Conservation (phyloP, 2,888 invertebrate genomes). For the Dusona sp. region DNA sequence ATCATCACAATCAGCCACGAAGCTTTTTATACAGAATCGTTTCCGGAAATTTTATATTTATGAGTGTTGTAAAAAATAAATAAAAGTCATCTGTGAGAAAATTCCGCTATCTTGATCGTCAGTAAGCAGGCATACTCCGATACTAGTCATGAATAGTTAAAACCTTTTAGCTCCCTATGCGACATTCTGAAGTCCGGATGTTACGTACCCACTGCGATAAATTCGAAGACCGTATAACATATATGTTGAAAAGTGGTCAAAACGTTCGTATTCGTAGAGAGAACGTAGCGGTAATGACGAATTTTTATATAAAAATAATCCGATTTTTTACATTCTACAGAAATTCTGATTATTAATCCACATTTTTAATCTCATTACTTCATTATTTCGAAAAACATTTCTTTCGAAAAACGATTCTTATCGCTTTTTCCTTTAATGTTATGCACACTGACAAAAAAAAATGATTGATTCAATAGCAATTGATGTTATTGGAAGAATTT, state of each 20-base stretch:
- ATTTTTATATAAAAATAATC: neutral
- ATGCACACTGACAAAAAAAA: too few species aligned
- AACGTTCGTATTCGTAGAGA: neutral
- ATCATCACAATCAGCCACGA: neutral
- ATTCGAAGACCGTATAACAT: neutral
- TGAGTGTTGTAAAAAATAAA: conserved; percentile 22
- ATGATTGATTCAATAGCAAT: too few species aligned
- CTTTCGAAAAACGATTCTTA: neutral
- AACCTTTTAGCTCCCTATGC: conserved; percentile 27
- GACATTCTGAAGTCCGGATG: neutral
- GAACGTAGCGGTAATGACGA: neutral
- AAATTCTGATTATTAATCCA: neutral
- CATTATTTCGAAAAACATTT: neutral
- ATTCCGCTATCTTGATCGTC: conserved; percentile 16
- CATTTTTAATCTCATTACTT: neutral
- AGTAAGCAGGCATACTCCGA: conserved; percentile 1
- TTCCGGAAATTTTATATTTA: neutral
- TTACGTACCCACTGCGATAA: neutral
- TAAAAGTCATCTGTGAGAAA: conserved; percentile 1
- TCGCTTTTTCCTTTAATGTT: neutral
- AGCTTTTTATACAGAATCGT: neutral
- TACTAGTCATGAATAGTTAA: conserved; percentile 39
- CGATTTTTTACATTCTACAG: neutral
- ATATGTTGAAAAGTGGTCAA: neutral
- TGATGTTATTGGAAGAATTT: too few species aligned